Percentiles rank a stretch among this genome's conserved stretches.
Evolutionary conservation across 2,888 invertebrate genomes (phyloP).

Genomic region (Hypsopygia costalis): DNA sequence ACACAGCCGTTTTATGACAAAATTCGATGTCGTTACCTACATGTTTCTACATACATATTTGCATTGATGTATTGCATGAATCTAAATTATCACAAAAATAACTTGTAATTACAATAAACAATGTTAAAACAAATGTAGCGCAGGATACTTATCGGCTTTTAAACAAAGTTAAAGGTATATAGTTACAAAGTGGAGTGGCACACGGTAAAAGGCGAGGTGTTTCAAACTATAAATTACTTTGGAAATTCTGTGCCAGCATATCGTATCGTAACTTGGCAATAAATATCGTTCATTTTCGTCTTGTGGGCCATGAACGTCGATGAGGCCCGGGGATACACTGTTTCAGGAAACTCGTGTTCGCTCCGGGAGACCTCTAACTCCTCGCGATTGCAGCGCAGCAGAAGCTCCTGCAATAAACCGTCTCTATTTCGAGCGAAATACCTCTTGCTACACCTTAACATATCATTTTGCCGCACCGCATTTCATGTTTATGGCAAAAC

Average conservation of each 20-base stretch:
- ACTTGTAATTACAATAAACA: too few species aligned
- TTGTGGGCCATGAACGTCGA: constrained; percentile 59
- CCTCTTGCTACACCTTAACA: constrained; percentile 64
- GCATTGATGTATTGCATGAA: not conserved
- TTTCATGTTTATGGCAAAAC: constrained; percentile 78
- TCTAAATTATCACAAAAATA: too few species aligned
- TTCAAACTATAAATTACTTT: constrained; percentile 70
- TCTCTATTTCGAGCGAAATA: constrained; percentile 18
- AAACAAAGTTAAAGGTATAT: constrained; percentile 6
- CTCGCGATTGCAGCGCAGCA: constrained; percentile 25
- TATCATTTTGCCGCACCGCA: constrained; percentile 73
- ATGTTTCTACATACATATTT: not conserved
- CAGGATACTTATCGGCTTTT: not conserved
- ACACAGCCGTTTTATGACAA: constrained; percentile 3
- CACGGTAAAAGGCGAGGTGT: constrained; percentile 46
- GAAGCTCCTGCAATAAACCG: constrained; percentile 10
- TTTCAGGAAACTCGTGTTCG: constrained; percentile 10
- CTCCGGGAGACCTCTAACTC: constrained; percentile 29
- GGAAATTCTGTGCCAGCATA: constrained; percentile 60
- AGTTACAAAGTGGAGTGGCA: constrained; percentile 13
- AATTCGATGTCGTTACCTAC: too few species aligned
- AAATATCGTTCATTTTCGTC: constrained; percentile 74
- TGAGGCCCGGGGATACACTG: constrained; percentile 39
- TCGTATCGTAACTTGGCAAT: constrained; percentile 59
- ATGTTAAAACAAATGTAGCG: too few species aligned